Conservation (phyloP, 2,113 vertebrate species). For the Cisticola juncidis region DNA sequence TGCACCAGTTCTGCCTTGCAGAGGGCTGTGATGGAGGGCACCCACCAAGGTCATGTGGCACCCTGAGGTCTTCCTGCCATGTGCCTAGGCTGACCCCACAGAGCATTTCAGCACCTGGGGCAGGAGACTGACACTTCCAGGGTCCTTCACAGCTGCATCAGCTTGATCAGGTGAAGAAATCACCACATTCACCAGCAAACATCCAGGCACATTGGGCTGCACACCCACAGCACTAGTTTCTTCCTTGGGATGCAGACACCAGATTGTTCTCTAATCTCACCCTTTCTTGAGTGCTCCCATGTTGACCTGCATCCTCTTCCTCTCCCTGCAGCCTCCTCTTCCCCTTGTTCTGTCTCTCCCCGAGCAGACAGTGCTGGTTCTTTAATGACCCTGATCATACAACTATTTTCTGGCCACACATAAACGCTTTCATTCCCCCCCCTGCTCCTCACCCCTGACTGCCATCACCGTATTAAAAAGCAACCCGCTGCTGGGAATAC, state of each 20-base stretch:
- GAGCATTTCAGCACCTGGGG: not conserved
- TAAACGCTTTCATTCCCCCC: conserved; percentile 19
- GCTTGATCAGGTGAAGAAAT: not conserved
- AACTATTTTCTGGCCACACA: conserved; percentile 67
- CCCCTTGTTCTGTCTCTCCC: not conserved
- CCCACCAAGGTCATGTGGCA: rapidly evolving
- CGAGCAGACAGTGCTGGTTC: not conserved
- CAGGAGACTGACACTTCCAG: not conserved
- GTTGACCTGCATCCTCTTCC: not conserved
- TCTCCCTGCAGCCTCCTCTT: not conserved
- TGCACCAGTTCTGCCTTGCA: not conserved
- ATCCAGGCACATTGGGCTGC: rapidly evolving
- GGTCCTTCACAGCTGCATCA: not conserved
- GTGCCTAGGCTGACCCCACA: not conserved
- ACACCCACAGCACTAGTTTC: not conserved
- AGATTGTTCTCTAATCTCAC: not conserved
- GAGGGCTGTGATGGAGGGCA: not conserved
- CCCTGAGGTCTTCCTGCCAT: not conserved
- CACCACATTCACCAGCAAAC: not conserved
- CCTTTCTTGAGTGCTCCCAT: rapidly evolving
- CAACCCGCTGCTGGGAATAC: conserved; percentile 74
- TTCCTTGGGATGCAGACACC: rapidly evolving
- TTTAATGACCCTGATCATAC: conserved; percentile 62
- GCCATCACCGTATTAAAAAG: conserved; percentile 65
- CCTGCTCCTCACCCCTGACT: conserved; percentile 14